Percentiles rank a stretch among this genome's conserved stretches.
These are phyloP conservation scores for Hydrochoerus hydrochaeris DNA, from an alignment of 2,113 vertebrate genomes.

Conservation along the genomic window DNA sequence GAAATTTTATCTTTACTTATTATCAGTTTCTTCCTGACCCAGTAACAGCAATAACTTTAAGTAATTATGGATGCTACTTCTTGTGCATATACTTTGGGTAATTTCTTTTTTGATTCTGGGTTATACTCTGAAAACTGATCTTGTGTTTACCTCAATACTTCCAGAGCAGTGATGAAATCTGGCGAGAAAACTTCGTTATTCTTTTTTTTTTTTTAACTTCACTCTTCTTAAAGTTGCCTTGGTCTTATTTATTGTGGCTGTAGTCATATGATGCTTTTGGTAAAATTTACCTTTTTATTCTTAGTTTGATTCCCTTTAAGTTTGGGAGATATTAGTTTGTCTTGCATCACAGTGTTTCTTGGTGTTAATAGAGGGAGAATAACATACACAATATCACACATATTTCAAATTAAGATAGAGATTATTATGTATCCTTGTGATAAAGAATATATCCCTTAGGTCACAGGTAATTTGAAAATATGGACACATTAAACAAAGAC, in stretches of 20 bases:
- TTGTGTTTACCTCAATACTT: not conserved
- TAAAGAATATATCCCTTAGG: accelerated
- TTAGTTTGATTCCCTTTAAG: not conserved
- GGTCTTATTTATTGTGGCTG: not conserved
- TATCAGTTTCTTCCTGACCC: not conserved
- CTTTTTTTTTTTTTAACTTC: not conserved
- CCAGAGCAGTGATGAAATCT: not conserved
- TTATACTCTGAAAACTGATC: not conserved
- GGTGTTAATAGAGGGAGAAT: not conserved
- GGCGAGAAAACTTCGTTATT: not conserved
- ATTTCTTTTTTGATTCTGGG: not conserved
- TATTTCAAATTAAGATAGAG: not conserved
- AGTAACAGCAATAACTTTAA: not conserved
- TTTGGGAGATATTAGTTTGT: not conserved
- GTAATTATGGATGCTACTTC: not conserved
- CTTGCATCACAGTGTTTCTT: not conserved
- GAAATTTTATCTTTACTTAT: not conserved
- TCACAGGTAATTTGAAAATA: not conserved
- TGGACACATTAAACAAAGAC: not conserved
- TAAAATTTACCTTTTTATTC: not conserved
- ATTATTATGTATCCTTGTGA: not conserved
- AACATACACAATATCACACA: not conserved
- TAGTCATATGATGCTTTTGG: not conserved
- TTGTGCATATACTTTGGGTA: not conserved
- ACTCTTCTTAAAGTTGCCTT: not conserved